Conservation (phyloP, 30 jellyfish, hydroid and myxozoan species). For the Rhopilema esculentum region DNA sequence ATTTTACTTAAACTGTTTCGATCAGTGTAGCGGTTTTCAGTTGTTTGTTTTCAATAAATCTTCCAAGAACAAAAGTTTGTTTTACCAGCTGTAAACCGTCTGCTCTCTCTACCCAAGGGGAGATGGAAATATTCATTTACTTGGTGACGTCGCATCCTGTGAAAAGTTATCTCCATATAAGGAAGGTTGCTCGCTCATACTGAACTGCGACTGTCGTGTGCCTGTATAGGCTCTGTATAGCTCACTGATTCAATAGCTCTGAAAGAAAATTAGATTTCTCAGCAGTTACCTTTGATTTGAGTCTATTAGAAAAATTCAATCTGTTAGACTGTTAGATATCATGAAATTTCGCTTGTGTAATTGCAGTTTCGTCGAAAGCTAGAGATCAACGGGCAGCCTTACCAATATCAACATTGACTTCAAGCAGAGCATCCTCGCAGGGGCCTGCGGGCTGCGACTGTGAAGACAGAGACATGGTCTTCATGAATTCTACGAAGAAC, state of each 20-base stretch:
- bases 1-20: no score
- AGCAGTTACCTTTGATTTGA: neutral
- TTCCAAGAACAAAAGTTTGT: neutral
- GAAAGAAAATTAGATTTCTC: neutral
- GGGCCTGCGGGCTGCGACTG: conserved; percentile 51
- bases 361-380: conserved; percentile 44
- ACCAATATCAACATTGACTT: conserved; percentile 33
- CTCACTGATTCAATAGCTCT: neutral
- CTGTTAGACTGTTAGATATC: neutral
- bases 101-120: neutral
- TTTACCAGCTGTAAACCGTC: neutral
- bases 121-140: neutral
- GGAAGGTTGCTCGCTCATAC: neutral
- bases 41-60: neutral
- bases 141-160: neutral
- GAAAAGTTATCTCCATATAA: neutral
- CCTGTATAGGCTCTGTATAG: neutral
- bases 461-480: conserved; percentile 74
- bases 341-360: neutral
- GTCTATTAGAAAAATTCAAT: neutral
- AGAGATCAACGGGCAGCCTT: conserved; percentile 27
- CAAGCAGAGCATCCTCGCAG: conserved; percentile 68
- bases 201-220: neutral
- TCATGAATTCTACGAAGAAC: conserved; percentile 50
- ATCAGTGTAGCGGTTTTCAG: neutral